phyloP scores from a whole-genome alignment of 2,888 invertebrate genomes.

The Lasiommata megera region DNA sequence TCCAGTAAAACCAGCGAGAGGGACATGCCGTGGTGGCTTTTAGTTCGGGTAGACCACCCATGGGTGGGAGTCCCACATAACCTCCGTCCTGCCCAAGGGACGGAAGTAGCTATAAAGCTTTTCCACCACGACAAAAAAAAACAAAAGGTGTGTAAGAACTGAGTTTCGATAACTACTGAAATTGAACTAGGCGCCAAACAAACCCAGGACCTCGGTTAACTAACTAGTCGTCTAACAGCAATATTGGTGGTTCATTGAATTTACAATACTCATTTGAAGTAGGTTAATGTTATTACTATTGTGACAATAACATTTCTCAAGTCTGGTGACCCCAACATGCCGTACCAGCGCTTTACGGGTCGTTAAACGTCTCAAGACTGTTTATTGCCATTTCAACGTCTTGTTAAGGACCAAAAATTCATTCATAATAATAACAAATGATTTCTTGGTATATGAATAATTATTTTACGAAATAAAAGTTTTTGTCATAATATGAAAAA shows the following conservation, averaged over 20 bases:
- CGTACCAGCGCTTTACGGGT: not conserved
- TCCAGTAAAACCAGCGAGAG: too few relatives aligned
- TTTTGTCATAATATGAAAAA: too few relatives aligned
- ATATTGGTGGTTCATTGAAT: not conserved
- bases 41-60: too few relatives aligned
- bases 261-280: not conserved
- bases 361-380: not conserved
- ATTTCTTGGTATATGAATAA: too few relatives aligned
- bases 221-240: not conserved
- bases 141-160: too few relatives aligned
- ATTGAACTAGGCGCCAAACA: not conserved
- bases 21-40: too few relatives aligned
- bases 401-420: not conserved
- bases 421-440: not conserved
- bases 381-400: not conserved
- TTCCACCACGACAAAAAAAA: too few relatives aligned
- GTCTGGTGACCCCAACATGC: not conserved
- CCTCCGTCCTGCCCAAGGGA: too few relatives aligned
- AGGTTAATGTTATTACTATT: not conserved
- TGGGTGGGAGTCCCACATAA: too few relatives aligned
- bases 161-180: not conserved
- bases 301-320: constrained; percentile 2
- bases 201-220: not conserved
- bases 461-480: too few relatives aligned
- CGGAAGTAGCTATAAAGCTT: too few relatives aligned